Evolutionary conservation across 2,113 vertebrate genomes (phyloP), one percentile per base, ranked within the genome.

Genomic region (Arenaria interpres): DNA sequence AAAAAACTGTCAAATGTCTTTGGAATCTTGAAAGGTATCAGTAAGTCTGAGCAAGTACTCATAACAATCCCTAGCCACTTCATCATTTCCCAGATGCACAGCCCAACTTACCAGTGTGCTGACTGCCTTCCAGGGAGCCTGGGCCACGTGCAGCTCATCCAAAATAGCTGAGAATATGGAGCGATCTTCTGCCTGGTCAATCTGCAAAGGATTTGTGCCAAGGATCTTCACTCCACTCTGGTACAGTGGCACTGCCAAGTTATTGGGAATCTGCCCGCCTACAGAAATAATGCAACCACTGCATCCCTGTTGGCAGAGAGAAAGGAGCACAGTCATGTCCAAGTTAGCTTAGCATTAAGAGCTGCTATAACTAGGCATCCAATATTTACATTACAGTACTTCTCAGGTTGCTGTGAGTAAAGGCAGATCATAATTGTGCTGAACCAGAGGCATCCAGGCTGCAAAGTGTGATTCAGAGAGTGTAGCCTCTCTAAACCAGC

Each of bases 261-360:
- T 99, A 95, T 99, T 99, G 59, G 99, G 99, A 94, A 99, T 99
- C 97, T 99, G 99, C 24, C 99, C 99, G 5, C 99, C 99, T 0
- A 99, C 99, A 33, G 99, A 99, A 88, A 99, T 98, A 54, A 99
- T 99, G 97, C 98, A 99, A 64, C 99, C 99, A 37, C 95, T 97
- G 87, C 99, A 99, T 10, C 97, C 98, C 99, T 99, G 93, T 33
- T 24, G 64, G 66, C 41, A 91, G 68, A 88, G 19, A 90, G n/a
- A 90, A 67, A 76, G 53, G 14, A 69, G 48, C 11, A 71, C 0
- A 0, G 41, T 84, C 72, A 77, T 1, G 6, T 41, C 59, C 48
- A 51, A n/a, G 41, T 60, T 16, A 45, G 6, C 46, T 59, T 35
- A 74, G 82, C 16, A 39, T 16, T 23, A 84, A 68, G 30, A 87